A percentile compares a stretch with the other conserved stretches of the same genome.
phyloP scores from a whole-genome alignment of 2,888 invertebrate species.

The Chrysolina americana region DNA sequence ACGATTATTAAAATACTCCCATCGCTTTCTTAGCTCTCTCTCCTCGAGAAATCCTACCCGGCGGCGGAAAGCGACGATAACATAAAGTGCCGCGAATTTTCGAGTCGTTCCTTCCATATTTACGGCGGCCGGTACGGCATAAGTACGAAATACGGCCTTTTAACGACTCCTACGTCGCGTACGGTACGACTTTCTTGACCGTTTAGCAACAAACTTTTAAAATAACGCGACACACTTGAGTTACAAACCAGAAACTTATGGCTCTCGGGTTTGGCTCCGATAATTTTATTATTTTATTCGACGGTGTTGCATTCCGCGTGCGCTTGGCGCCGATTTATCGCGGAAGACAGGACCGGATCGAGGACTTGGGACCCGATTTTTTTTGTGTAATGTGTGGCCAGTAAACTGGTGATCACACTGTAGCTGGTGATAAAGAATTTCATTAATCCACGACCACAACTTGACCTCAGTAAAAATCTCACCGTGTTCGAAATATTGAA shows the following conservation, averaged over 20 bases:
- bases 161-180: constrained; percentile 4
- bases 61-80: constrained; percentile 5
- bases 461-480: no score
- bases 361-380: not conserved
- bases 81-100: constrained; percentile 14
- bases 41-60: not conserved
- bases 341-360: constrained; percentile 4
- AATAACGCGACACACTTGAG: constrained; percentile 50
- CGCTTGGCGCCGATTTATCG: constrained; percentile 18
- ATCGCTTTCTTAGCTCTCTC: not conserved
- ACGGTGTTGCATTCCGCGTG: constrained; percentile 47
- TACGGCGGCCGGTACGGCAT: constrained; percentile 10
- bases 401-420: no score
- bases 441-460: no score
- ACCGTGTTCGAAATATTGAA: no score
- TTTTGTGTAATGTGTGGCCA: no score
- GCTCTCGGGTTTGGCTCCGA: constrained; percentile 45
- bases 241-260: constrained; percentile 53
- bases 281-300: constrained; percentile 56
- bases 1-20: no score
- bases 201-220: constrained; percentile 32
- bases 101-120: not conserved
- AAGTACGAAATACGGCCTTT: constrained; percentile 17
- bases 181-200: constrained; percentile 29
- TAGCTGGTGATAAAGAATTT: no score